phyloP scores from a whole-genome alignment of 2,797 vertebrate genomes.

The Dermochelys coriacea region DNA sequence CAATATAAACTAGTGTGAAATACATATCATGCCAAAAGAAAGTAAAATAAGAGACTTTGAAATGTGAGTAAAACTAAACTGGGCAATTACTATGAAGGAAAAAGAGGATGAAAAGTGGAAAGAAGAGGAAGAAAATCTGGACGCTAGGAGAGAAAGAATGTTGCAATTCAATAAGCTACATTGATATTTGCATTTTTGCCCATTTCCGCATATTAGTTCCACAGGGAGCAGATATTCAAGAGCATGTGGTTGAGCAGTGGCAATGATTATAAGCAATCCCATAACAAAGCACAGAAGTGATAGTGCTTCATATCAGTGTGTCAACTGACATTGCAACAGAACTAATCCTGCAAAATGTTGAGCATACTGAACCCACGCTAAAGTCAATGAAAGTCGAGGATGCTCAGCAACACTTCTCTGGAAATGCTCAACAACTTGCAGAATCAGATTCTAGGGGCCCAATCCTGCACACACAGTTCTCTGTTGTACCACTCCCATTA shows the following conservation, averaged over 20 bases:
- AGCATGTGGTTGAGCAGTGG: neutral
- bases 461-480: neutral
- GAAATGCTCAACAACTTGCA: neutral
- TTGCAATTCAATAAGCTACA: neutral
- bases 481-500: neutral
- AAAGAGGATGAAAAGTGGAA: neutral
- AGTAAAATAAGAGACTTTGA: neutral
- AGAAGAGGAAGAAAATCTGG: neutral
- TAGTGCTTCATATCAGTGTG: neutral
- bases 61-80: neutral
- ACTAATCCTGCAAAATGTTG: neutral
- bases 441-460: neutral
- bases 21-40: neutral
- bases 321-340: neutral
- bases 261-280: neutral
- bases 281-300: neutral
- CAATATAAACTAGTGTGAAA: neutral
- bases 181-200: neutral
- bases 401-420: rapidly evolving
- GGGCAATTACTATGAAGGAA: neutral
- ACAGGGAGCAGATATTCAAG: neutral
- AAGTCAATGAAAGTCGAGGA: rapidly evolving
- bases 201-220: neutral
- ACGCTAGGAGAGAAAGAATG: neutral
- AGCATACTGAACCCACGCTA: neutral